Percentiles rank a stretch among this genome's conserved stretches.
Conservation (phyloP, 1,140 invertebrate genomes). For the Zaprionus kolodkinae region DNA sequence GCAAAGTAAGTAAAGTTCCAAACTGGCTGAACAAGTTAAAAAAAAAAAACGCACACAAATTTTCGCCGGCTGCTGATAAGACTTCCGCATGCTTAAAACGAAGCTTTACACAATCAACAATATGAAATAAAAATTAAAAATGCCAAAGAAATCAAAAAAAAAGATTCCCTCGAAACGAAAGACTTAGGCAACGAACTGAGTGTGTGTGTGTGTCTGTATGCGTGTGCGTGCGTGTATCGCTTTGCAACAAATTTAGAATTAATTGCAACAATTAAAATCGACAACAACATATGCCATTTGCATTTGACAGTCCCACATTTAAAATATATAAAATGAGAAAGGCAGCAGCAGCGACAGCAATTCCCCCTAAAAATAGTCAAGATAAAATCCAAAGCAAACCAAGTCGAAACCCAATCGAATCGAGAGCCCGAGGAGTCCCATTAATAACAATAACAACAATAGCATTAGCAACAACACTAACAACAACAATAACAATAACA, state of each 20-base stretch:
- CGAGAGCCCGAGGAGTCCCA: slow-evolving; percentile 44
- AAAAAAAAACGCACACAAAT: slow-evolving; percentile 37
- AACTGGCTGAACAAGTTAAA: slow-evolving; percentile 68
- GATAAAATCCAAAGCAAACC: slow-evolving; percentile 36
- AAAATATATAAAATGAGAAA: slow-evolving; percentile 59
- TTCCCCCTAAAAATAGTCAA: slow-evolving; percentile 10
- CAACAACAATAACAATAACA: slow-evolving; percentile 52
- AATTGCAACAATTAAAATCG: slow-evolving; percentile 72
- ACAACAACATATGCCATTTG: slow-evolving; percentile 41
- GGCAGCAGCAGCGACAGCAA: slow-evolving; percentile 38
- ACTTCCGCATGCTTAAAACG: slow-evolving; percentile 79
- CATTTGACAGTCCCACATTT: slow-evolving; percentile 38
- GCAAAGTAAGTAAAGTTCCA: slow-evolving; percentile 67
- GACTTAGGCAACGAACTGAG: slow-evolving; percentile 12
- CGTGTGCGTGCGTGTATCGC: slow-evolving; percentile 28
- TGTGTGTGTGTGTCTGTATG: neutral
- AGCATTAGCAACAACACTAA: slow-evolving; percentile 49
- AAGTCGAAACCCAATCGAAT: slow-evolving; percentile 14
- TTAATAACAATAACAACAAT: slow-evolving; percentile 56
- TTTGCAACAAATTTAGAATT: slow-evolving; percentile 57
- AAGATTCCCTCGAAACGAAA: slow-evolving; percentile 6
- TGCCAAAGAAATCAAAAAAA: slow-evolving; percentile 15
- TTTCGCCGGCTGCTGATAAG: slow-evolving; percentile 58
- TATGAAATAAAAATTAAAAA: slow-evolving; percentile 57
- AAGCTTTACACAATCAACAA: slow-evolving; percentile 65